A percentile compares a stretch with the other conserved stretches of the same genome.
These are phyloP conservation scores for Pyrocoelia pectoralis DNA, from an alignment of 2,888 invertebrate genomes.

Conservation along the genomic window DNA sequence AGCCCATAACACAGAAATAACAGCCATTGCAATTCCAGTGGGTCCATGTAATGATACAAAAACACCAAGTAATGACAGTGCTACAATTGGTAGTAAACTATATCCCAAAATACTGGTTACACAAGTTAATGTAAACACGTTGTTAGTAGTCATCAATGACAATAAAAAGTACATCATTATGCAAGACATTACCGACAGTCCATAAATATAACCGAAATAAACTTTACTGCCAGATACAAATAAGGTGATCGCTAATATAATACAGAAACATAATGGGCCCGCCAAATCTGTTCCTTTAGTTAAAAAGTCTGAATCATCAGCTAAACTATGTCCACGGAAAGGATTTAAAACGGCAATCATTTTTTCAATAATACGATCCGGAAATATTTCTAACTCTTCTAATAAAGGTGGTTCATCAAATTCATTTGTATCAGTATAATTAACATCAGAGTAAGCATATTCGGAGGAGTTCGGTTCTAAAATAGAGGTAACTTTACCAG, in stretches of 20 bases:
- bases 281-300: slow-evolving; percentile 88
- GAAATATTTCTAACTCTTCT: slow-evolving; percentile 92
- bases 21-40: slow-evolving; percentile 72
- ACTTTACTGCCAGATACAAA: slow-evolving; percentile 80
- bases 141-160: slow-evolving; percentile 77
- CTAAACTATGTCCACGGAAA: slow-evolving; percentile 73
- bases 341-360: slow-evolving; percentile 91
- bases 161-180: slow-evolving; percentile 87
- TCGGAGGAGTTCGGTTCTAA: neutral
- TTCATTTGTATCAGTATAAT: slow-evolving; percentile 40
- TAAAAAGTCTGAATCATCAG: slow-evolving; percentile 78
- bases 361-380: slow-evolving; percentile 86
- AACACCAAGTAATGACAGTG: slow-evolving; percentile 80
- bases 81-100: slow-evolving; percentile 90
- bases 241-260: slow-evolving; percentile 72
- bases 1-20: slow-evolving; percentile 84
- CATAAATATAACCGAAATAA: slow-evolving; percentile 94
- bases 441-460: neutral
- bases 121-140: slow-evolving; percentile 77
- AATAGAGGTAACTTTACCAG: slow-evolving; percentile 39
- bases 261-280: slow-evolving; percentile 90
- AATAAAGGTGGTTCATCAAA: slow-evolving; percentile 80
- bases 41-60: slow-evolving; percentile 79
- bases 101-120: slow-evolving; percentile 92
- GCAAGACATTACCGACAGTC: slow-evolving; percentile 89